These are phyloP conservation scores for Halocaridina rubra DNA, from an alignment of 2,888 invertebrate genomes.

Conservation along the genomic window DNA sequence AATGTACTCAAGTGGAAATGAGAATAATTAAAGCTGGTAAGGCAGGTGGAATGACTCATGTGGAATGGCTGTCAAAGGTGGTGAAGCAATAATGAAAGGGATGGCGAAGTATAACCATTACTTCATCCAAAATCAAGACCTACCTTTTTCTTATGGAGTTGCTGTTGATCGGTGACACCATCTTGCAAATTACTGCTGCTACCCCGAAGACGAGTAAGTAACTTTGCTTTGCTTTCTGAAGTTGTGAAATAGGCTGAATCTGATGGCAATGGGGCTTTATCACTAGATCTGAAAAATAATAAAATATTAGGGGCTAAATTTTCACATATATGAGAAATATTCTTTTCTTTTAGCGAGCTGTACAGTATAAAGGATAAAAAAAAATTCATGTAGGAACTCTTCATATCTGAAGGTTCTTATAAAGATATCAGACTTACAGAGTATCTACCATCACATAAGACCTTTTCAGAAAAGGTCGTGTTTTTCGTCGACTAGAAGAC, in stretches of 20 bases:
- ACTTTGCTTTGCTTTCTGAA: conserved; percentile 77
- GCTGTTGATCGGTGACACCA: conserved; percentile 65
- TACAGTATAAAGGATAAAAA: too few relatives aligned
- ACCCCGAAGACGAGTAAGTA: conserved; percentile 72
- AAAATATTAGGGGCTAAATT: not conserved
- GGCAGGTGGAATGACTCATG: too few relatives aligned
- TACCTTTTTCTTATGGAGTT: conserved; percentile 67
- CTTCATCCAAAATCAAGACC: too few relatives aligned
- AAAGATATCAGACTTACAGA: not conserved
- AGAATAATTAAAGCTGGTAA: too few relatives aligned
- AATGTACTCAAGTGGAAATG: too few relatives aligned
- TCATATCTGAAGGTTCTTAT: too few relatives aligned
- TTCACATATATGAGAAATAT: too few relatives aligned
- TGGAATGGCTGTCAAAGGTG: too few relatives aligned
- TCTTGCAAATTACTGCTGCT: conserved; percentile 69
- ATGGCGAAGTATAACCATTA: too few relatives aligned
- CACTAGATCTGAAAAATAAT: not conserved
- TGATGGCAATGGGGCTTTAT: conserved; percentile 70
- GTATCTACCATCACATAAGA: not conserved
- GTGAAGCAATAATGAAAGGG: too few relatives aligned
- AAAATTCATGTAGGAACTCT: too few relatives aligned
- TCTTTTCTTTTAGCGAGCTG: too few relatives aligned
- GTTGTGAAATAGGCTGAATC: conserved; percentile 77
- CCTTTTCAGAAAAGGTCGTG: not conserved
- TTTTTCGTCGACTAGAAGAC: not conserved